These are phyloP conservation scores for Chrysogorgia sp. DNA, from an alignment of 92 coral and sea anemone species.

Conservation along the genomic window DNA sequence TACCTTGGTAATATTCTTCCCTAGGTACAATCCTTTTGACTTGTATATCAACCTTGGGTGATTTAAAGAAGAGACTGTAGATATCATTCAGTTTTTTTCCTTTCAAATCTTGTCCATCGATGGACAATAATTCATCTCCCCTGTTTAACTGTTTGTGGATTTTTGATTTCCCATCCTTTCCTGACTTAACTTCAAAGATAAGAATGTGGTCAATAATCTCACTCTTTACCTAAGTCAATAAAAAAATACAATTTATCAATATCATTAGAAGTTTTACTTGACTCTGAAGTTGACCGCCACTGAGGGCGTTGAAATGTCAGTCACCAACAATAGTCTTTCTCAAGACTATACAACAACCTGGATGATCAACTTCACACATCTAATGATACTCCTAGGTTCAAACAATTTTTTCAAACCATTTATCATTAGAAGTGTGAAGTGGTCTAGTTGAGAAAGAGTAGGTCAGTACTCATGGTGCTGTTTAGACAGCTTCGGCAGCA, in stretches of 20 bases:
- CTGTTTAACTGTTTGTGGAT: not conserved
- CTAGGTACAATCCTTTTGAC: not conserved
- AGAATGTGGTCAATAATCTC: not conserved
- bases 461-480: too few relatives aligned
- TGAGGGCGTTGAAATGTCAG: too few relatives aligned
- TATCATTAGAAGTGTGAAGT: too few relatives aligned
- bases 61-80: not conserved
- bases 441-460: too few relatives aligned
- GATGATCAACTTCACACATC: too few relatives aligned
- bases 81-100: slow-evolving; percentile 1
- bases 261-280: too few relatives aligned
- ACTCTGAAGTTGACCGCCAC: too few relatives aligned
- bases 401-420: too few relatives aligned
- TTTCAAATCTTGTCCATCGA: not conserved
- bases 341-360: too few relatives aligned
- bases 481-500: too few relatives aligned
- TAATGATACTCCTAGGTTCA: too few relatives aligned
- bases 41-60: not conserved
- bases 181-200: not conserved
- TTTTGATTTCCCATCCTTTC: not conserved
- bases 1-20: not conserved
- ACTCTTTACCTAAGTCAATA: not conserved
- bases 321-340: too few relatives aligned
- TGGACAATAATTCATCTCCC: slow-evolving; percentile 8
- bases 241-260: not conserved